These are phyloP conservation scores for Noctua pronuba DNA, from an alignment of 2,888 invertebrate species.

Conservation along the genomic window DNA sequence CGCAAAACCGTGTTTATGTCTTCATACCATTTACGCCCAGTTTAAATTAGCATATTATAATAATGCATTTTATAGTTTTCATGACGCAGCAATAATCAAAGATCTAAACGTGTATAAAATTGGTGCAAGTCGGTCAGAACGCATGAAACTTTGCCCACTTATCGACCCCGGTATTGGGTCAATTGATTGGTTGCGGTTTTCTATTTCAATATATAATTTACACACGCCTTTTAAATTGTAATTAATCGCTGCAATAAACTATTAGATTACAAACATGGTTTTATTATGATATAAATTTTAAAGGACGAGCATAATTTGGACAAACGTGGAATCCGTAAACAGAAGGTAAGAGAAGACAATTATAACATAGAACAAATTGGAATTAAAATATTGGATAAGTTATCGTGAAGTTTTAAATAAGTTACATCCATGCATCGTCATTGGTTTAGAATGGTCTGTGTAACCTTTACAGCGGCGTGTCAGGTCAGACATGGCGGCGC, in stretches of 20 bases:
- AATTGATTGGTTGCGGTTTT: constrained; percentile 52
- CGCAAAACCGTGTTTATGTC: background rate
- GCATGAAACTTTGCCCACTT: constrained; percentile 28
- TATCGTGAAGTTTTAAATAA: constrained; percentile 25
- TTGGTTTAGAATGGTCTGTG: constrained; percentile 53
- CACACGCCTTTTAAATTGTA: constrained; percentile 30
- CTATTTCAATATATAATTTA: constrained; percentile 35
- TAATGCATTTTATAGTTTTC: constrained; percentile 18
- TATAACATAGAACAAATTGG: background rate
- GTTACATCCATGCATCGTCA: constrained; percentile 6
- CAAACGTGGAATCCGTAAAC: background rate
- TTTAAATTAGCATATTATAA: constrained; percentile 48
- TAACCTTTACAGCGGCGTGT: constrained; percentile 63
- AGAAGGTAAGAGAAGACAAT: background rate
- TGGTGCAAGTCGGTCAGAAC: constrained; percentile 23
- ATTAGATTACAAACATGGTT: background rate
- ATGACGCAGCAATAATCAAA: background rate
- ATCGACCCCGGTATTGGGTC: constrained; percentile 20
- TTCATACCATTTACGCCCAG: constrained; percentile 31
- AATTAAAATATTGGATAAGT: constrained; percentile 2
- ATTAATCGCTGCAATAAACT: constrained; percentile 14
- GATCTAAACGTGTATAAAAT: constrained; percentile 31
- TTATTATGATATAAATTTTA: constrained; percentile 9
- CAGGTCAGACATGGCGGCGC: constrained; percentile 66
- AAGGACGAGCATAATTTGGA: constrained; percentile 6